phyloP scores from a whole-genome alignment of 2,888 invertebrate genomes.

The Platypus cylindrus region DNA sequence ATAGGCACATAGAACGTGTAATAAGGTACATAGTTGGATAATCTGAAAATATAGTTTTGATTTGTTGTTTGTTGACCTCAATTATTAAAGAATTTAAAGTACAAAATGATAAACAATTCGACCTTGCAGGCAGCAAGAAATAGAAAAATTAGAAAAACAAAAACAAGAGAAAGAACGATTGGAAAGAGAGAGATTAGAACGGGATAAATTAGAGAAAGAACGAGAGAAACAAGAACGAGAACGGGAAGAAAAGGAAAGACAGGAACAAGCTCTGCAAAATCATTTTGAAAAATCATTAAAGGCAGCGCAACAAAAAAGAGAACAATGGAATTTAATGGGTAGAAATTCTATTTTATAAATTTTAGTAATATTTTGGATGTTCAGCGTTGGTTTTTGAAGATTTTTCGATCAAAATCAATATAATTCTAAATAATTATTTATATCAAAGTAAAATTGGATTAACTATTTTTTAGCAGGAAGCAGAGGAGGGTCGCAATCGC shows the following conservation, averaged over 20 bases:
- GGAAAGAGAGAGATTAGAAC: slow-evolving; percentile 31
- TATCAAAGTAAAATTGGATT: too few relatives aligned
- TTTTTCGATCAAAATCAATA: too few relatives aligned
- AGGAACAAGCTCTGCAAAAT: slow-evolving; percentile 62
- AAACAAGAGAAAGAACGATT: slow-evolving; percentile 40
- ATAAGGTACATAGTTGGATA: too few relatives aligned
- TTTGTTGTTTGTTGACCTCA: too few relatives aligned
- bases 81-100: too few relatives aligned
- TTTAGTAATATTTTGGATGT: too few relatives aligned
- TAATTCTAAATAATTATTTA: too few relatives aligned
- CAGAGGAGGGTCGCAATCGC: slow-evolving; percentile 36
- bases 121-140: slow-evolving; percentile 44
- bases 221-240: slow-evolving; percentile 33
- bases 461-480: too few relatives aligned
- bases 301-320: slow-evolving; percentile 64
- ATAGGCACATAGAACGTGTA: slow-evolving; percentile 52
- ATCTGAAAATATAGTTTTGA: neutral
- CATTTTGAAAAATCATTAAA: slow-evolving; percentile 83
- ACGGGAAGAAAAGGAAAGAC: slow-evolving; percentile 36
- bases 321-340: slow-evolving; percentile 11
- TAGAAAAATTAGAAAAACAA: slow-evolving; percentile 47
- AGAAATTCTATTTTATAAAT: too few relatives aligned
- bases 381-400: too few relatives aligned
- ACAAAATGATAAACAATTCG: too few relatives aligned
- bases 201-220: slow-evolving; percentile 34